These are phyloP conservation scores for Amazona finschi DNA, from an alignment of 2,797 vertebrate genomes.

Conservation along the genomic window DNA sequence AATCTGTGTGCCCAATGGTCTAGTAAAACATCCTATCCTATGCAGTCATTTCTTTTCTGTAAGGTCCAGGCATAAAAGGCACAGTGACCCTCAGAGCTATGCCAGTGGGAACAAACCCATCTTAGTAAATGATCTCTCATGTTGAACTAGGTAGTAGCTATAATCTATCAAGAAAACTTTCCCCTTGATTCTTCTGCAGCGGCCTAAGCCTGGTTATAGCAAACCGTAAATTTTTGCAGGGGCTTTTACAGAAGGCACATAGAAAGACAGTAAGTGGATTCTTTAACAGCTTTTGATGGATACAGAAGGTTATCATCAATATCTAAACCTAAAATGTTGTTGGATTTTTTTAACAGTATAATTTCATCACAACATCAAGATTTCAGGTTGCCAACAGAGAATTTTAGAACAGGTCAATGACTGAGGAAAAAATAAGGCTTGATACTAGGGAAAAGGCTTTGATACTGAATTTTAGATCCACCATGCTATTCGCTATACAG, in stretches of 20 bases:
- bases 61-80: background rate
- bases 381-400: background rate
- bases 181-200: background rate
- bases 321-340: background rate
- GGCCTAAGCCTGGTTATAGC: background rate
- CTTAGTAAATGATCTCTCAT: background rate
- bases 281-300: background rate
- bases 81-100: background rate
- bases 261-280: background rate
- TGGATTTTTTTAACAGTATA: background rate
- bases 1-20: conserved; percentile 62
- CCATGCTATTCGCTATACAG: accelerated
- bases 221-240: background rate
- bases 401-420: background rate
- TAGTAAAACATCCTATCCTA: conserved; percentile 50
- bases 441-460: background rate
- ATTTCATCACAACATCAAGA: background rate
- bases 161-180: background rate
- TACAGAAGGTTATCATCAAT: background rate
- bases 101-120: background rate
- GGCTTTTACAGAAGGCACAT: background rate
- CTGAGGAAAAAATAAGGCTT: background rate
- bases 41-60: background rate
- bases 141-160: background rate
- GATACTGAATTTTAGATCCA: background rate